Evolutionary conservation across 2,113 vertebrate genomes (phyloP).

Genomic region (Engystomops pustulosus): DNA sequence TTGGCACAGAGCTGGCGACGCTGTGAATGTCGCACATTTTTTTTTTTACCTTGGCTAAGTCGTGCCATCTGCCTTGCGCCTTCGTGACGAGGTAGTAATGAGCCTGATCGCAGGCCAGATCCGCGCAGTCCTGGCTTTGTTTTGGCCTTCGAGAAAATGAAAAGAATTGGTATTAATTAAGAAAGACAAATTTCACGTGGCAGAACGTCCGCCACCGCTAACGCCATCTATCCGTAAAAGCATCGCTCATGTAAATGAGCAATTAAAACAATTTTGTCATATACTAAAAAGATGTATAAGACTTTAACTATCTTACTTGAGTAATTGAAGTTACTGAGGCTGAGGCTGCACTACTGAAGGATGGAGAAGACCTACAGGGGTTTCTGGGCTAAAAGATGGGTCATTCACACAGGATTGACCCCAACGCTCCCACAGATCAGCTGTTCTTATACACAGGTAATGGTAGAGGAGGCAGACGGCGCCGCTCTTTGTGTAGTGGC

Average conservation of each 20-base stretch:
- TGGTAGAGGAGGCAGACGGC: too few species aligned
- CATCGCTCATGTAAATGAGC: too few species aligned
- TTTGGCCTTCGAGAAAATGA: slow-evolving; percentile 68
- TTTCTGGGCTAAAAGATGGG: too few species aligned
- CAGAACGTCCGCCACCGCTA: not conserved
- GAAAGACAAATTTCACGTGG: not conserved
- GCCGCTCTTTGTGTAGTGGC: too few species aligned
- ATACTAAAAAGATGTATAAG: too few species aligned
- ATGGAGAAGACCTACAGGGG: too few species aligned
- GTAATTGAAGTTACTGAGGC: too few species aligned
- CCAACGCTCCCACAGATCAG: too few species aligned
- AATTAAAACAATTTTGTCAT: not conserved
- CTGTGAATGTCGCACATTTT: slow-evolving; percentile 16
- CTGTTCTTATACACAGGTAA: too few species aligned
- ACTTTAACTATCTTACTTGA: too few species aligned
- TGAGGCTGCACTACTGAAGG: too few species aligned
- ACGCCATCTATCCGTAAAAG: not conserved
- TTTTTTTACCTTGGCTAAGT: slow-evolving; percentile 80
- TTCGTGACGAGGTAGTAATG: slow-evolving; percentile 79
- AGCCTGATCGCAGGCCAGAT: slow-evolving; percentile 78
- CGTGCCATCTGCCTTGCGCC: slow-evolving; percentile 79
- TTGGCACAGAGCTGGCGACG: not conserved
- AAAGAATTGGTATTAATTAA: slow-evolving; percentile 52
- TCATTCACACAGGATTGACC: too few species aligned
- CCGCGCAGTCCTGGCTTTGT: slow-evolving; percentile 68